Conservation (phyloP, 2,797 vertebrate species). For the Apodemus agrarius region DNA sequence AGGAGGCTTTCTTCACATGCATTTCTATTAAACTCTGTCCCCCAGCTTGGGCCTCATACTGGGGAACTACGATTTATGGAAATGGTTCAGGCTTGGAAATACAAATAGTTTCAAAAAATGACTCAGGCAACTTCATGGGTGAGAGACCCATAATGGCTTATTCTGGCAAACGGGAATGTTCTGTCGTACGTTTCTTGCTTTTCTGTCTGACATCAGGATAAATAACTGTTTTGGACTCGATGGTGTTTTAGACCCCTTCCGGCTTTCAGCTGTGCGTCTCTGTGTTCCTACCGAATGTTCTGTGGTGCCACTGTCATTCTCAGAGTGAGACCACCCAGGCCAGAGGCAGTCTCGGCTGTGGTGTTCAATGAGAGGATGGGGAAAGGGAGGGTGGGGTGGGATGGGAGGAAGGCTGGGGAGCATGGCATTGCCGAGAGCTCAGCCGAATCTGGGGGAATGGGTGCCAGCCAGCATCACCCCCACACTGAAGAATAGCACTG, state of each 20-base stretch:
- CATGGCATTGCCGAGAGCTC: neutral
- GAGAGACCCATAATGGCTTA: slow-evolving; percentile 61
- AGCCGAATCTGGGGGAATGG: neutral
- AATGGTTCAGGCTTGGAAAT: slow-evolving; percentile 59
- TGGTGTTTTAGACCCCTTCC: slow-evolving; percentile 9
- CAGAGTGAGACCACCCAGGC: neutral
- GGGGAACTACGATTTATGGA: slow-evolving; percentile 62
- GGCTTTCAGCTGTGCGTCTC: slow-evolving; percentile 27
- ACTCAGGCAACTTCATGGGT: slow-evolving; percentile 62
- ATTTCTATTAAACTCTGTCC: neutral
- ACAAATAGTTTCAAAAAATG: slow-evolving; percentile 62
- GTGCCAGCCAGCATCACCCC: neutral
- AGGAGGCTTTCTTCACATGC: neutral
- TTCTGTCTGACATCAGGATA: neutral
- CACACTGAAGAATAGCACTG: neutral
- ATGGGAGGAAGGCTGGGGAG: neutral
- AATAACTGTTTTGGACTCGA: neutral
- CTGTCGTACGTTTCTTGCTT: neutral
- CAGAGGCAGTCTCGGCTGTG: neutral
- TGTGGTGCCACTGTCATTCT: neutral
- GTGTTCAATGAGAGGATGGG: neutral
- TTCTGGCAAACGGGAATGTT: slow-evolving; percentile 34
- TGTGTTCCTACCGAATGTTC: neutral
- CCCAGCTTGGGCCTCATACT: neutral
- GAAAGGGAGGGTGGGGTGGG: neutral